Evolutionary conservation across 1,140 invertebrate species (phyloP).

Genomic region (Reticulitermes speratus): DNA sequence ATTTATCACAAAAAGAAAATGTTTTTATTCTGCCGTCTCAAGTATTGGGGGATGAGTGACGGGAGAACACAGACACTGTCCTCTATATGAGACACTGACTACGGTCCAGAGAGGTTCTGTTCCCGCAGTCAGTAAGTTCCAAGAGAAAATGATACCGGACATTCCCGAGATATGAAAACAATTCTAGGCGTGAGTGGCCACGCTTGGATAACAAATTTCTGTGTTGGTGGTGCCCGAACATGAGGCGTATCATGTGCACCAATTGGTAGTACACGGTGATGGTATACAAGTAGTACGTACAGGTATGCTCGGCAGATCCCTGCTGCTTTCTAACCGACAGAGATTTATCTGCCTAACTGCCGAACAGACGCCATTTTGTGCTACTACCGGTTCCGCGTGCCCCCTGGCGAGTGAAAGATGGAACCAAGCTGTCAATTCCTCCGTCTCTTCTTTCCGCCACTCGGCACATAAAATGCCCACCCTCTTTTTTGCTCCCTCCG

Average conservation of each 20-base stretch:
- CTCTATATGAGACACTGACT: too few relatives aligned
- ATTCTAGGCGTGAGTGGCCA: background rate
- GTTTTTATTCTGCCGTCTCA: too few relatives aligned
- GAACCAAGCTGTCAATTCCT: slow-evolving; percentile 27
- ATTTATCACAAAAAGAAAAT: too few relatives aligned
- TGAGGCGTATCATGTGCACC: background rate
- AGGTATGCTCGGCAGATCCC: background rate
- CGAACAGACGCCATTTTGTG: slow-evolving; percentile 26
- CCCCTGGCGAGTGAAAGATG: slow-evolving; percentile 26
- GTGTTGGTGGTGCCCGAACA: background rate
- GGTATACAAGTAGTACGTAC: background rate
- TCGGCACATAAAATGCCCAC: background rate
- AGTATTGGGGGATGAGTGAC: too few relatives aligned
- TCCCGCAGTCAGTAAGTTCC: too few relatives aligned
- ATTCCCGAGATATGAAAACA: background rate
- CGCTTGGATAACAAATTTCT: background rate
- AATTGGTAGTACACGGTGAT: background rate
- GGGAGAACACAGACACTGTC: too few relatives aligned
- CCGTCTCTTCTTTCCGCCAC: slow-evolving; percentile 17
- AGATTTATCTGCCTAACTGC: slow-evolving; percentile 26
- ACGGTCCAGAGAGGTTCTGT: too few relatives aligned
- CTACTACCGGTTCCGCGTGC: slow-evolving; percentile 23
- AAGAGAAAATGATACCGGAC: background rate
- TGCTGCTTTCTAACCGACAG: slow-evolving; percentile 7
- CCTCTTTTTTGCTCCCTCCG: background rate